Evolutionary conservation across 2,888 invertebrate species (phyloP).

Genomic region (Andricus curvator): DNA sequence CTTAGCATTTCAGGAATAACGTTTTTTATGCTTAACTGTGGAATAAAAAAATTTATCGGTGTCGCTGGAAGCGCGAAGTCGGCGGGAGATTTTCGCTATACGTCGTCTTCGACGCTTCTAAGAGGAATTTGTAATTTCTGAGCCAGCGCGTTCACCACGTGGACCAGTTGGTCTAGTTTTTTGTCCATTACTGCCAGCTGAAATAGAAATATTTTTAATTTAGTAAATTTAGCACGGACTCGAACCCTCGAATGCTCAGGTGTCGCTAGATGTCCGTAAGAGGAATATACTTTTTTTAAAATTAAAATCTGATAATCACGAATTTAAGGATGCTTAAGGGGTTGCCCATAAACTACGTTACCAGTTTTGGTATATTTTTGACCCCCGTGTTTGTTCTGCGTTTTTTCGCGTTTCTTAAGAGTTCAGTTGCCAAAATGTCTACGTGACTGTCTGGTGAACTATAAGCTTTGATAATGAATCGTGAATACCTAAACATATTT

Average conservation of each 20-base stretch:
- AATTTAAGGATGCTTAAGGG: not conserved
- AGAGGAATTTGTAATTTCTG: constrained; percentile 80
- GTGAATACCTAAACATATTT: too few species aligned
- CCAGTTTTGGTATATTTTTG: too few species aligned
- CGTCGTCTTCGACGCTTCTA: constrained; percentile 79
- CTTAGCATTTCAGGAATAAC: constrained; percentile 59
- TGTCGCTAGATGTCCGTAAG: too few species aligned
- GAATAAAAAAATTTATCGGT: constrained; percentile 51
- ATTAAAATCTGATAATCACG: too few species aligned
- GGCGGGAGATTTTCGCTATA: constrained; percentile 70
- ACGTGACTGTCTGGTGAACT: too few species aligned
- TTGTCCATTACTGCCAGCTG: constrained; percentile 79
- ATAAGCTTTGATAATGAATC: too few species aligned
- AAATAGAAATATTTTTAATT: constrained; percentile 51
- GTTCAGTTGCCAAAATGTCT: too few species aligned
- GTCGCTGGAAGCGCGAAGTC: constrained; percentile 55
- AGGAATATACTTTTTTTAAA: too few species aligned
- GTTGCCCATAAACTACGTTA: too few species aligned
- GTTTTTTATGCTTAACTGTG: constrained; percentile 60
- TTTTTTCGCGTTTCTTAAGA: too few species aligned
- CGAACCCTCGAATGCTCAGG: not conserved
- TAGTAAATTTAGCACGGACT: not conserved
- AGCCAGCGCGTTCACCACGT: constrained; percentile 74
- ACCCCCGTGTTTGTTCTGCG: too few species aligned
- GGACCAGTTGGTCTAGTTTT: constrained; percentile 80